These are phyloP conservation scores for Opisthocomus hoazin DNA, from an alignment of 2,113 vertebrate species.

Conservation along the genomic window DNA sequence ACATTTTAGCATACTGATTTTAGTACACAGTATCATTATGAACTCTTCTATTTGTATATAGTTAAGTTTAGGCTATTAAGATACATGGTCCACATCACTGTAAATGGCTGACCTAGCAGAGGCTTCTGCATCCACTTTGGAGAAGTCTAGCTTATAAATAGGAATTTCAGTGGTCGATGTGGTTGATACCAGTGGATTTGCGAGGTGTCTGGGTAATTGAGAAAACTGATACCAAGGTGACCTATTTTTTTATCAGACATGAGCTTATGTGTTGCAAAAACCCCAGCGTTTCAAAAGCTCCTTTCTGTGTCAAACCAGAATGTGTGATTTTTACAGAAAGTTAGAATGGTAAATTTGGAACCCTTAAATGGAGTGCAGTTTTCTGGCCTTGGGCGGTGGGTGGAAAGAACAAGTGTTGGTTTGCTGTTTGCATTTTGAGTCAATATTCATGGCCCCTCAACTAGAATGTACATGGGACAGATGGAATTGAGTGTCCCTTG, in stretches of 20 bases:
- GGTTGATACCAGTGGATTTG: background rate
- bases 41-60: background rate
- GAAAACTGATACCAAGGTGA: background rate
- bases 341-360: background rate
- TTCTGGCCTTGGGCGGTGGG: background rate
- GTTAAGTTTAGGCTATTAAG: background rate
- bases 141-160: background rate
- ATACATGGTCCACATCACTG: background rate
- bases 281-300: background rate
- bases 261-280: background rate
- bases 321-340: background rate
- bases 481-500: background rate
- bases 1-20: background rate
- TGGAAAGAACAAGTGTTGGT: background rate
- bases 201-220: background rate
- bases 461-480: background rate
- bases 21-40: background rate
- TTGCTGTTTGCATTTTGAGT: background rate
- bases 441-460: background rate
- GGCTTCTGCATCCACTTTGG: background rate
- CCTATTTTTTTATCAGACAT: background rate
- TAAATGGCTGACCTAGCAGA: background rate
- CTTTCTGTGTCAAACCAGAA: background rate
- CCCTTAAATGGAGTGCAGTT: background rate
- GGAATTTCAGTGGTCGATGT: background rate